Evolutionary conservation across 1,140 invertebrate species (phyloP).

Genomic region (Euura lappo): DNA sequence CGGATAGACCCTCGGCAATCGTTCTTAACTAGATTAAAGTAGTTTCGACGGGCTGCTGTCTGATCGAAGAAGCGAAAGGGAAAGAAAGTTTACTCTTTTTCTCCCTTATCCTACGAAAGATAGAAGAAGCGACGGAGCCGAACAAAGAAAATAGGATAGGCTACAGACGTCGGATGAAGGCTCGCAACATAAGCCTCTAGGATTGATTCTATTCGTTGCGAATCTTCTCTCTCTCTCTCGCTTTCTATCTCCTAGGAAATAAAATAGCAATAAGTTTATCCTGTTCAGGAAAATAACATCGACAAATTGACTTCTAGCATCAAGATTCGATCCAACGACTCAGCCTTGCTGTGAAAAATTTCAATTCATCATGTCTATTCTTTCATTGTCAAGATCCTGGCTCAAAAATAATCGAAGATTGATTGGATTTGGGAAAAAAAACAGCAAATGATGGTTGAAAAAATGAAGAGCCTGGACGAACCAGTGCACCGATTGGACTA

Average conservation of each 20-base stretch:
- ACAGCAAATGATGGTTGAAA: too few relatives aligned
- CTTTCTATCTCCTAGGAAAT: neutral
- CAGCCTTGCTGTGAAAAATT: too few relatives aligned
- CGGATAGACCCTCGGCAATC: neutral
- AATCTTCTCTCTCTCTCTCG: neutral
- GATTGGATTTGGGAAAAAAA: too few relatives aligned
- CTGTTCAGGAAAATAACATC: too few relatives aligned
- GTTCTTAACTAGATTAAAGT: slow-evolving; percentile 3
- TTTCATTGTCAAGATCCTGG: too few relatives aligned
- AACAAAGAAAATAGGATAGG: neutral
- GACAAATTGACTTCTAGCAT: too few relatives aligned
- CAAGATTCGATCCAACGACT: too few relatives aligned
- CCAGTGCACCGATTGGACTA: neutral
- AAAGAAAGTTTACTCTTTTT: neutral
- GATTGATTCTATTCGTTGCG: neutral
- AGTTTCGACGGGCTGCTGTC: neutral
- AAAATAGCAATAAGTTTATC: neutral
- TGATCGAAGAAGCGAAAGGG: neutral
- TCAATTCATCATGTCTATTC: too few relatives aligned
- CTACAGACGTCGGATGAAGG: neutral
- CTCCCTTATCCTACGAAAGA: neutral
- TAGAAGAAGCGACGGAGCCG: too few relatives aligned
- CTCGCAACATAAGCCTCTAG: neutral
- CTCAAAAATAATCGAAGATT: too few relatives aligned
- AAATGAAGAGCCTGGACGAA: too few relatives aligned